Conservation (phyloP, 2,113 vertebrate genomes). For the Tupaia tana region DNA sequence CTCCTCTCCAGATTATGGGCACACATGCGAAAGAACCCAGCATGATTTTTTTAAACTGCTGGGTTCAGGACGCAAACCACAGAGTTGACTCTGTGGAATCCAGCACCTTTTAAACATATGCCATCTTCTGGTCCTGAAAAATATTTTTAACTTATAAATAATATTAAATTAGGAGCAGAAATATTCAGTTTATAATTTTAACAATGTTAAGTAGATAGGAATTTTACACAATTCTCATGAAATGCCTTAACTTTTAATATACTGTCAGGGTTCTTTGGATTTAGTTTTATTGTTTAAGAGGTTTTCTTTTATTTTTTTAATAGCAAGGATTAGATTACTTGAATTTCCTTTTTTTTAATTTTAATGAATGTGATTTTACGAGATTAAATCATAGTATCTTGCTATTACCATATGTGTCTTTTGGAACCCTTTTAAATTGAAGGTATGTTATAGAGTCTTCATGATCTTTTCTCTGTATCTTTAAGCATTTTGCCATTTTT, state of each 20-base stretch:
- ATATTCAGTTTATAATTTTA: not conserved
- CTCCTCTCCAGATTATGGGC: too few species aligned
- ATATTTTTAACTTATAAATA: conserved; percentile 12
- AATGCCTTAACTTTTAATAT: not conserved
- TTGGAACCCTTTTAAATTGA: not conserved
- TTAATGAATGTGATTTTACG: not conserved
- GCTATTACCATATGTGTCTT: not conserved
- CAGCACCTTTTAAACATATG: too few species aligned
- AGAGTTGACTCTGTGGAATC: too few species aligned
- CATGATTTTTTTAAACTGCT: too few species aligned
- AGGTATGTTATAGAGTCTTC: not conserved
- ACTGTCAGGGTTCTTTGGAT: not conserved
- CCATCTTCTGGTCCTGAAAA: not conserved
- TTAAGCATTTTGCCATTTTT: conserved; percentile 21
- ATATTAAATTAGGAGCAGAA: conserved; percentile 16
- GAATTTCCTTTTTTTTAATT: conserved; percentile 5
- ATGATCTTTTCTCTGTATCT: not conserved
- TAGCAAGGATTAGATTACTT: not conserved
- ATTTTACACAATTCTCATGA: conserved; percentile 27
- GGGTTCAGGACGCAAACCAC: too few species aligned
- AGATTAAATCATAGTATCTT: not conserved
- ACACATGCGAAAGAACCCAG: too few species aligned
- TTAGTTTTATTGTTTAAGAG: not conserved
- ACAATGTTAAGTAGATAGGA: not conserved
- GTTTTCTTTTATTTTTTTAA: not conserved